Evolutionary conservation across 2,797 vertebrate genomes (phyloP), one percentile per base, ranked within the genome.

Genomic region (Cephalopachus bancanus): DNA sequence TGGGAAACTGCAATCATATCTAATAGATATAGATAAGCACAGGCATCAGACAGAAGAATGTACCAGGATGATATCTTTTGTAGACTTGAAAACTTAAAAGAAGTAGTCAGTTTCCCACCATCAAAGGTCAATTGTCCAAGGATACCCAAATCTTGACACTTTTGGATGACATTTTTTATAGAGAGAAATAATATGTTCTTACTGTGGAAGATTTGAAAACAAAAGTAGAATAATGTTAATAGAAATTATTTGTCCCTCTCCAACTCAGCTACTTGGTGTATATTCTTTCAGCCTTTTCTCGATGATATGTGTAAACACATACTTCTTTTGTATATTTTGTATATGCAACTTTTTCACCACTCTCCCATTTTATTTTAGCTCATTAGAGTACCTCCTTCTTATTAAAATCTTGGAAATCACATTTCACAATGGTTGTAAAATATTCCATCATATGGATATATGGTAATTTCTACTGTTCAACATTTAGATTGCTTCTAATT

Each of bases 381-480:
- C 53, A 65, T 94, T 86, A 93, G 16, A 76, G 71, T 37, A 51
- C 22, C 26, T 28, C 15, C 7, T 89, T 84, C 49, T 83, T 93
- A 90, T 74, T 83, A 87, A 94, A 86, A 83, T 74, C 37, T 78
- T 84, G 93, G 44, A 91, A 71, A 93, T 87, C 60, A 80, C 26
- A 92, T 64, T 97, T 93, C 75, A 79, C 19, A 83, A 69, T 69
- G 30, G 17, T 44, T 96, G 53, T 3, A 93, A 91, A 87, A 89
- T 94, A 97, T 84, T 95, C 44, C 57, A 65, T 89, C 71, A 44
- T 69, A 71, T 14, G 60, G 85, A 59, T 69, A 49, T n/a, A 55
- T 65, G 20, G 72, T 81, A 51, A 80, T 95, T 97, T 94, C 81
- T 86, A 62, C 93, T 81, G 5, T 71, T 97, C 80, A n/a, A 92